phyloP scores from a whole-genome alignment of 2,888 invertebrate genomes.

The Hydraecia micacea region DNA sequence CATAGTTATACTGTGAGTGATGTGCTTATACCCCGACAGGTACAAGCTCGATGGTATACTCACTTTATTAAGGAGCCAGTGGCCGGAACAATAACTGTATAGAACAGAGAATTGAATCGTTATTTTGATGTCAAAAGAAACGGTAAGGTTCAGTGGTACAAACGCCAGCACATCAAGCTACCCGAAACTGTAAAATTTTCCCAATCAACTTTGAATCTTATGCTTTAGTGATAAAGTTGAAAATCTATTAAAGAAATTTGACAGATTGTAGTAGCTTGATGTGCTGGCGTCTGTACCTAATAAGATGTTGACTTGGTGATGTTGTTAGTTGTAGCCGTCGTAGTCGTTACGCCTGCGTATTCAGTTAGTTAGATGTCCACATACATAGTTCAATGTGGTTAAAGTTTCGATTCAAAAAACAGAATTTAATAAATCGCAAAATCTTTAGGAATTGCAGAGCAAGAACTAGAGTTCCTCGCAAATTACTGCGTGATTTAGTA shows the following conservation, averaged over 20 bases:
- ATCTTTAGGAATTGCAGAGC: neutral
- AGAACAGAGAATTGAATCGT: constrained; percentile 57
- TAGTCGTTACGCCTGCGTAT: neutral
- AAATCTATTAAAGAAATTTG: too few relatives aligned
- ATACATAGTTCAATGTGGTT: neutral
- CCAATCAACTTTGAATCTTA: too few relatives aligned
- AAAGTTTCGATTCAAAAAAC: neutral
- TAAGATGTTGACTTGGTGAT: constrained; percentile 25
- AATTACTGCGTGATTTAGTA: too few relatives aligned
- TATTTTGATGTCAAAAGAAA: constrained; percentile 49
- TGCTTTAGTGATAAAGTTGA: too few relatives aligned
- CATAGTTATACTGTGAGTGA: constrained; percentile 68
- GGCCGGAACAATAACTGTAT: constrained; percentile 64
- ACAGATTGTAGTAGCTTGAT: too few relatives aligned
- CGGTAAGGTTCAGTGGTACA: constrained; percentile 37
- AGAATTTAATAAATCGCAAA: neutral
- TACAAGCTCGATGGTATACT: constrained; percentile 48
- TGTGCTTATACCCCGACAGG: constrained; percentile 35
- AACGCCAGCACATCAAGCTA: too few relatives aligned
- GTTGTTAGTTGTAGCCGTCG: neutral
- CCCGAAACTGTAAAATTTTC: too few relatives aligned
- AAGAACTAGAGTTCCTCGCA: neutral
- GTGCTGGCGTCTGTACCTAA: too few relatives aligned
- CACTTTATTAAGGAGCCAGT: constrained; percentile 65
- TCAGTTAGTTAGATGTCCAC: neutral